Evolutionary conservation across 2,113 vertebrate genomes (phyloP).

Genomic region (Alces alces): DNA sequence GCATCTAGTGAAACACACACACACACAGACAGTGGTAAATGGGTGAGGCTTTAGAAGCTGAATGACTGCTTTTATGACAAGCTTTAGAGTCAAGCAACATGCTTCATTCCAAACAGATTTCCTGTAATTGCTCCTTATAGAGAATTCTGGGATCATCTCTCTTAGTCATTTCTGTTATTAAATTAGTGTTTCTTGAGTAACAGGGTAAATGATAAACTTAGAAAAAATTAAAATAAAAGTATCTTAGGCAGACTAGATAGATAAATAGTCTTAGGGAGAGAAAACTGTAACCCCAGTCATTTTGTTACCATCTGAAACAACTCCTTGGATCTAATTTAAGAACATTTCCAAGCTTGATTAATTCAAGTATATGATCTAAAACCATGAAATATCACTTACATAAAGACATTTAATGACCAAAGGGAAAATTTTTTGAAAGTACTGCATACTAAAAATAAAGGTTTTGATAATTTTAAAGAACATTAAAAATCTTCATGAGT

Average conservation of each 20-base stretch:
- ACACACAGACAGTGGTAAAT: neutral
- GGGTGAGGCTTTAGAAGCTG: rapidly evolving
- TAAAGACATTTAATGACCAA: neutral
- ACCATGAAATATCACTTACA: neutral
- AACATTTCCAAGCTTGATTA: neutral
- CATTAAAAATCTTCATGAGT: neutral
- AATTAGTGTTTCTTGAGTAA: neutral
- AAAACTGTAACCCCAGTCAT: neutral
- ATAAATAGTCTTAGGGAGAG: neutral
- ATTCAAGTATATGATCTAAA: neutral
- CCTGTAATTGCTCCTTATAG: neutral
- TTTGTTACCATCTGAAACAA: neutral
- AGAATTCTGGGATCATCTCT: neutral
- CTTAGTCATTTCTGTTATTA: neutral
- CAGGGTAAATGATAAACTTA: neutral
- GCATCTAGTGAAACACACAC: neutral
- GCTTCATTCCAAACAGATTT: neutral
- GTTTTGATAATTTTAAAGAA: neutral
- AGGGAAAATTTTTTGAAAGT: neutral
- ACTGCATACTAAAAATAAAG: neutral
- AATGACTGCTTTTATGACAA: neutral
- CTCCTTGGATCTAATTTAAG: neutral
- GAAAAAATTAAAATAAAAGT: neutral
- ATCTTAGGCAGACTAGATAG: neutral
- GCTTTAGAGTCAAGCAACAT: rapidly evolving